Evolutionary conservation across 2,113 vertebrate genomes (phyloP).

Genomic region (Gobio gobio): DNA sequence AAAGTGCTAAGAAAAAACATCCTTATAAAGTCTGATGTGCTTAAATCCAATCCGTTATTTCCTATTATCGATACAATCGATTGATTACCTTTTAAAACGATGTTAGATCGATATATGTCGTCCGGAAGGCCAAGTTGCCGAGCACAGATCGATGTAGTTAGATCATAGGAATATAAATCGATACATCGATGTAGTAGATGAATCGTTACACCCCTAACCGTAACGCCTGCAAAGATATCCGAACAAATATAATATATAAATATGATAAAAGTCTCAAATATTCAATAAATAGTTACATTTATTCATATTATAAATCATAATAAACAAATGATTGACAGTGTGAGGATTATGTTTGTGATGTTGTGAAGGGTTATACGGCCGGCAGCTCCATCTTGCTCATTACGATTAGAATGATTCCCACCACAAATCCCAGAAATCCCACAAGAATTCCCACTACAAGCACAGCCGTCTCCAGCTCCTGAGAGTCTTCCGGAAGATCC

Average conservation of each 20-base stretch:
- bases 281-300: neutral
- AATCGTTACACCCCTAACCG: no score
- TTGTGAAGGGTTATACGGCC: neutral
- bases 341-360: neutral
- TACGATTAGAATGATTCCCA: slow-evolving; percentile 42
- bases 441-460: slow-evolving; percentile 18
- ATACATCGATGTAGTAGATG: no score
- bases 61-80: no score
- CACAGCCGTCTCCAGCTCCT: neutral
- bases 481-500: slow-evolving; percentile 2
- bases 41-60: no score
- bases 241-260: neutral
- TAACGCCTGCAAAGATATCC: neutral
- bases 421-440: slow-evolving; percentile 37
- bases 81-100: no score
- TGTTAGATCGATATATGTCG: no score
- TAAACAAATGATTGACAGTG: neutral
- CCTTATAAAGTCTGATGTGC: no score
- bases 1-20: no score
- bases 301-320: neutral
- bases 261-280: neutral
- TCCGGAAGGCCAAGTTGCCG: no score
- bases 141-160: no score
- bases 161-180: no score
- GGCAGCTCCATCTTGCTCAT: slow-evolving; percentile 17